Base-by-base conservation (phyloP, 2,888 invertebrate species). In the Leucophora obtusa region DNA sequence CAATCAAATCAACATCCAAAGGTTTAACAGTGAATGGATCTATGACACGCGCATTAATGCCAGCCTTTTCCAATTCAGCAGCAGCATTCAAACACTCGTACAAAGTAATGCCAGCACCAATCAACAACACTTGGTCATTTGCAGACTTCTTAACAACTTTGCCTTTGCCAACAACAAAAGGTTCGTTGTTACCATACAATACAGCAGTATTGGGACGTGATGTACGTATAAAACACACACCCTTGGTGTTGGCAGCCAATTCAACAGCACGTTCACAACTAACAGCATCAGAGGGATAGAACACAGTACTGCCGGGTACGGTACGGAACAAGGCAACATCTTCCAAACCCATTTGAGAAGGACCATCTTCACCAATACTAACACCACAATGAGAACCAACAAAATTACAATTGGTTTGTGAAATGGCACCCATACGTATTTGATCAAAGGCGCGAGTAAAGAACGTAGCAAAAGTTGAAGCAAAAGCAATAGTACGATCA, bases 301-400 rank as follows among this genome's bases (percentile, higher is more conserved):
- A 95, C 8, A 96, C 92, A 1, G 94, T 94, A 82, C 93, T 92
- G 78, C 95, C 95, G 69, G 98, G 97, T 83, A 99, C 93, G 5
- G 96, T 91, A 53, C 99, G 93, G 94, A 99, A 99, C 93, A 99
- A 93, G 0, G 98, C 96, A 76, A 99, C 90, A 91, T 99, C 99
- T 91, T 99, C 99, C n/a, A 99, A 92, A 5, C 97, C 99, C 99
- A 99, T 99, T 92, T 99, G 99, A 73, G 97, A 97, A 17, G 99
- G 99, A 0, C 99, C 99, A 91, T 99, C 99, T 91, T 98, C 98
- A 38, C 98, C 99, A 91, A 99, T 99, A 87, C 97, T 97, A 21
- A 98, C 96, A 54, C 99, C 99, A 90, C 97, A 98, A 91, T 99
- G 99, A 0, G 99, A 99, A 0, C 98, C 98, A 79, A 92, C 97